phyloP scores from a whole-genome alignment of 1,140 invertebrate species.

The Brachionus asplanchnoidis region DNA sequence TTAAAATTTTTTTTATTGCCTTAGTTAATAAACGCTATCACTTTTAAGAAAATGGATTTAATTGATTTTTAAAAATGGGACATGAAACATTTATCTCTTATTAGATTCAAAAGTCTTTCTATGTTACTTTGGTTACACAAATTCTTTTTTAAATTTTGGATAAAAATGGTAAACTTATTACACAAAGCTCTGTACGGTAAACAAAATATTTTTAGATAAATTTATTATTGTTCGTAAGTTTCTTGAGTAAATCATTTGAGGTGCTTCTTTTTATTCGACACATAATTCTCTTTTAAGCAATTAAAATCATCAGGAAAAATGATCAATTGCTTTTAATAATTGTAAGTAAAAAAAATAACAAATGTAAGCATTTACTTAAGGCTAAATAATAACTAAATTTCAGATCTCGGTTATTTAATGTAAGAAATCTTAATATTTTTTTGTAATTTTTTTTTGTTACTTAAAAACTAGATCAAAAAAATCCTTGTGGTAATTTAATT shows the following conservation, averaged over 20 bases:
- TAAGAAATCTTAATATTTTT: neutral
- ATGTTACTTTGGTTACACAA: neutral
- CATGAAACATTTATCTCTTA: neutral
- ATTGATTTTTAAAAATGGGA: neutral
- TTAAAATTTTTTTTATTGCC: too few species aligned
- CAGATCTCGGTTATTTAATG: neutral
- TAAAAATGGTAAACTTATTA: neutral
- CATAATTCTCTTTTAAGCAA: neutral
- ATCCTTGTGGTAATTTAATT: neutral
- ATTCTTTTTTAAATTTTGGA: neutral
- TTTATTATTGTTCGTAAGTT: neutral
- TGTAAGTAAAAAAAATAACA: neutral
- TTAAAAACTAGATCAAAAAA: neutral
- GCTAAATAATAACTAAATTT: neutral
- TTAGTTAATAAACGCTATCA: neutral
- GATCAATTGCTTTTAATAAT: neutral
- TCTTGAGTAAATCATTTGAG: neutral
- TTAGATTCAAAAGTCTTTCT: neutral
- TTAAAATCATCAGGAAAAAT: neutral
- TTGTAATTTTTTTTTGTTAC: neutral
- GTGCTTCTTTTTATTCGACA: neutral
- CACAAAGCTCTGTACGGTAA: neutral
- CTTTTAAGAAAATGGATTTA: neutral
- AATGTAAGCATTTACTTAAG: neutral
- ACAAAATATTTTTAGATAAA: neutral